A percentile compares a stretch with the other conserved stretches of the same genome.
phyloP scores from a whole-genome alignment of 2,888 invertebrate species.

The Archaeoteleia sp. region DNA sequence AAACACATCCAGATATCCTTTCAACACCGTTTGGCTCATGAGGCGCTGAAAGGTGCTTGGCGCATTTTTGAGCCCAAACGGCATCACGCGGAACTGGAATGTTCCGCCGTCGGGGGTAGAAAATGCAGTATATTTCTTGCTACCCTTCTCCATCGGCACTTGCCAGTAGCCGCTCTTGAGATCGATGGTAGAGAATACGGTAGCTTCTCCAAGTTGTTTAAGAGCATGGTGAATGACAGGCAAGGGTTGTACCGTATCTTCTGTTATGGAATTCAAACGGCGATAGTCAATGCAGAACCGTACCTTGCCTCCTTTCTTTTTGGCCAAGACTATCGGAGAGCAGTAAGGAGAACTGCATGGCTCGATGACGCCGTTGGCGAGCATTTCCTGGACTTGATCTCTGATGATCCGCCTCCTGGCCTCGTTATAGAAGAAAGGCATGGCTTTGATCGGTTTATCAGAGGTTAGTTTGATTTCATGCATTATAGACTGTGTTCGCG shows the following conservation, averaged over 20 bases:
- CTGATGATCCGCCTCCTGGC: no score
- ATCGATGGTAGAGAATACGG: slow-evolving; percentile 59
- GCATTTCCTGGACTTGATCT: no score
- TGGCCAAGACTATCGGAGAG: slow-evolving; percentile 49
- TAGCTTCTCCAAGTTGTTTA: slow-evolving; percentile 56
- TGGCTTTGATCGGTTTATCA: no score
- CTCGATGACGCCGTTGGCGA: no score
- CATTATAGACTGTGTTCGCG: no score
- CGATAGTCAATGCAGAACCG: slow-evolving; percentile 56
- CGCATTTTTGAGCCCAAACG: no score
- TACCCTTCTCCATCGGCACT: no score
- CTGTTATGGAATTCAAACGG: slow-evolving; percentile 52
- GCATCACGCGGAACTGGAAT: no score
- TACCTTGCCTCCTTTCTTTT: slow-evolving; percentile 26
- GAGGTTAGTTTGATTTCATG: no score
- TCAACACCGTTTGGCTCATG: slow-evolving; percentile 55
- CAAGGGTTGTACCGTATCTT: slow-evolving; percentile 43
- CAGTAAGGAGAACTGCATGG: no score
- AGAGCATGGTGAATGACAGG: slow-evolving; percentile 54
- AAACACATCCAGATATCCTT: slow-evolving; percentile 43
- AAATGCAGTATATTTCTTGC: slow-evolving; percentile 16
- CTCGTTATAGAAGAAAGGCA: no score
- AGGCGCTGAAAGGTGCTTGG: slow-evolving; percentile 61
- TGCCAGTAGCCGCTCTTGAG: no score
- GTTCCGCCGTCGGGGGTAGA: slow-evolving; percentile 40